A percentile compares a stretch with the other conserved stretches of the same genome.
Evolutionary conservation across 2,113 vertebrate genomes (phyloP).

Genomic region (Addax nasomaculatus): DNA sequence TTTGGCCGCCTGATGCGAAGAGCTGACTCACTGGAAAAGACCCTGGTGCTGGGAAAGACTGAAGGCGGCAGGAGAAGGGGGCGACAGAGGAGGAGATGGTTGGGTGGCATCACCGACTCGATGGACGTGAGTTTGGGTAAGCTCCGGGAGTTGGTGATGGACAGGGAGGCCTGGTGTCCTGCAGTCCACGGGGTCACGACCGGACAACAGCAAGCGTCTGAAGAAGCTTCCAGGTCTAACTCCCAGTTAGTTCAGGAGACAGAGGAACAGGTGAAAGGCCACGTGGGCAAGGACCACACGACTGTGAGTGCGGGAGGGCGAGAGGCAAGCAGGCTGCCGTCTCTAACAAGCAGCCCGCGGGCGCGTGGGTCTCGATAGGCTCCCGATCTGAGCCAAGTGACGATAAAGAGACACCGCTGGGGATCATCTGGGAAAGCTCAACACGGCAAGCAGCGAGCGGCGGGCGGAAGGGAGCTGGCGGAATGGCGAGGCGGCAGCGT

Average conservation of each 20-base stretch:
- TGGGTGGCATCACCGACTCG: background rate
- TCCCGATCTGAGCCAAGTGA: background rate
- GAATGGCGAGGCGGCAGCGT: rapidly evolving
- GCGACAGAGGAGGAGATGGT: background rate
- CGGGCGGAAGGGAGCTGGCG: background rate
- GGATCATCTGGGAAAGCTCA: background rate
- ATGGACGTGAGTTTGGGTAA: background rate
- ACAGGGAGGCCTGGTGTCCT: background rate
- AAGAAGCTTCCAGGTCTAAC: background rate
- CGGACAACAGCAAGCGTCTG: too few relatives aligned
- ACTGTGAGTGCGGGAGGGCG: background rate
- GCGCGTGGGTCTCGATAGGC: rapidly evolving
- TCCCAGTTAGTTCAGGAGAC: background rate
- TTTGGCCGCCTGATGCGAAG: background rate
- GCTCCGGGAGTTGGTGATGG: background rate
- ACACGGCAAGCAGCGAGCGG: rapidly evolving
- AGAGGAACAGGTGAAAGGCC: background rate
- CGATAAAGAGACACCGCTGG: background rate
- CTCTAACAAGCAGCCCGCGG: too few relatives aligned
- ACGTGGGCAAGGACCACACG: background rate
- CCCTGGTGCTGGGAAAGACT: background rate
- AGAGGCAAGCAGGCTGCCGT: background rate
- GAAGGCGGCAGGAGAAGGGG: background rate
- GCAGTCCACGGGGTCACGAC: background rate
- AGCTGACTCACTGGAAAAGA: background rate